These are phyloP conservation scores for Nasonia oneida DNA, from an alignment of 2,888 invertebrate genomes.

Conservation along the genomic window DNA sequence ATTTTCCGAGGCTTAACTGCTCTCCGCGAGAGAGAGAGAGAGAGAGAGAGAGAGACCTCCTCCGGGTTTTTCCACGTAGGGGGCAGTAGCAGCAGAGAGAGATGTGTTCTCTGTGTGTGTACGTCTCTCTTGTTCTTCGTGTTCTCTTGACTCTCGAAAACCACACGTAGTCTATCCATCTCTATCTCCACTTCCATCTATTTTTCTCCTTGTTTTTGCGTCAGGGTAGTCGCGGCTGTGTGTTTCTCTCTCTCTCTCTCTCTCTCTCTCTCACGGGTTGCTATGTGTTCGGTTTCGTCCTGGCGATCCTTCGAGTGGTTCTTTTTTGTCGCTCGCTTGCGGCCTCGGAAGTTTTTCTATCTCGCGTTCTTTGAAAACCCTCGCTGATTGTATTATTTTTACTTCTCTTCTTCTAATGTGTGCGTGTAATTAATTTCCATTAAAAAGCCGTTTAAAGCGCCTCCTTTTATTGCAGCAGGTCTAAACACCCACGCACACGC, in stretches of 20 bases:
- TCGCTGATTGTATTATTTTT: neutral
- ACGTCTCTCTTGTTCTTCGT: conserved; percentile 42
- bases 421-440: conserved; percentile 37
- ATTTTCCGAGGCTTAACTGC: conserved; percentile 76
- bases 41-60: conserved; percentile 46
- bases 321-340: neutral
- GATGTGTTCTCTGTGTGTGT: neutral
- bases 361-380: neutral
- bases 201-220: conserved; percentile 2
- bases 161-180: conserved; percentile 29
- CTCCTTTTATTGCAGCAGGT: conserved; percentile 62
- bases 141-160: conserved; percentile 33
- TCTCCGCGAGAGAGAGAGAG: conserved; percentile 42
- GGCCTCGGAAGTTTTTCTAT: neutral
- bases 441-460: conserved; percentile 41
- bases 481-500: neutral
- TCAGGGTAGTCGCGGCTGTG: neutral
- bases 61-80: neutral
- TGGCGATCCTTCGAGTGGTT: neutral
- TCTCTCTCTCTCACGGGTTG: neutral
- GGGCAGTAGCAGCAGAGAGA: neutral
- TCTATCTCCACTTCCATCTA: neutral
- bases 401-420: neutral
- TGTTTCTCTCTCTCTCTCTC: neutral
- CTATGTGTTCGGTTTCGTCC: neutral